Conservation (phyloP, 1,140 invertebrate genomes). For the Drosophila pallidifrons region DNA sequence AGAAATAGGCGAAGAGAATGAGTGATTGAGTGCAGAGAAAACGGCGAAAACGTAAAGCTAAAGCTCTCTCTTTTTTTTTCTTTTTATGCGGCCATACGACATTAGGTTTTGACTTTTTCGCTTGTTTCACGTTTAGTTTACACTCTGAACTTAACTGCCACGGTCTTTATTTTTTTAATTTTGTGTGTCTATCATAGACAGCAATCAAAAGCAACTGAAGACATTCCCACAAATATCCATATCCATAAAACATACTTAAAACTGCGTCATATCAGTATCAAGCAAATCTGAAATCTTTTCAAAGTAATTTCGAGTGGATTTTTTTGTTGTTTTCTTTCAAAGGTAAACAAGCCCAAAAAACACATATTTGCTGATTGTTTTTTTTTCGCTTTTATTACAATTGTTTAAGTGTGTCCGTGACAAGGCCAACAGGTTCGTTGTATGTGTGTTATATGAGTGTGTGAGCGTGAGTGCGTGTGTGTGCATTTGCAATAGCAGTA, state of each 20-base stretch:
- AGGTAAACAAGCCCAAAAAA: slow-evolving; percentile 13
- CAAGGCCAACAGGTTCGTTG: slow-evolving; percentile 65
- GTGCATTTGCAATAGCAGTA: slow-evolving; percentile 23
- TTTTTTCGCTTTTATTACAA: slow-evolving; percentile 37
- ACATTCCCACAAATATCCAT: slow-evolving; percentile 14
- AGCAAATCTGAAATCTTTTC: background rate
- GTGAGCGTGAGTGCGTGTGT: slow-evolving; percentile 9
- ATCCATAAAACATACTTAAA: background rate
- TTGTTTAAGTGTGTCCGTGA: slow-evolving; percentile 37
- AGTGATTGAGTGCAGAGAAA: background rate
- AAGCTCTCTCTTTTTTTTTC: background rate
- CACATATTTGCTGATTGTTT: slow-evolving; percentile 22
- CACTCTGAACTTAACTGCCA: slow-evolving; percentile 30
- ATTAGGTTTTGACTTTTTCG: slow-evolving; percentile 14
- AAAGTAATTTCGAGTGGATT: slow-evolving; percentile 24
- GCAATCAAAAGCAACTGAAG: background rate
- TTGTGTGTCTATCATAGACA: no score
- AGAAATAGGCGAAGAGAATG: background rate
- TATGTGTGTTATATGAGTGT: slow-evolving; percentile 20
- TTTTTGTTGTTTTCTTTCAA: background rate
- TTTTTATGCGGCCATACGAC: background rate
- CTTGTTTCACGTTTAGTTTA: slow-evolving; percentile 23
- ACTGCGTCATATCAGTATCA: slow-evolving; percentile 12
- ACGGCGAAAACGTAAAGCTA: background rate
- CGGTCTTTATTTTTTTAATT: background rate